Conservation (phyloP, 2,888 invertebrate genomes). For the Pseudococcus jackbeardsleyi region DNA sequence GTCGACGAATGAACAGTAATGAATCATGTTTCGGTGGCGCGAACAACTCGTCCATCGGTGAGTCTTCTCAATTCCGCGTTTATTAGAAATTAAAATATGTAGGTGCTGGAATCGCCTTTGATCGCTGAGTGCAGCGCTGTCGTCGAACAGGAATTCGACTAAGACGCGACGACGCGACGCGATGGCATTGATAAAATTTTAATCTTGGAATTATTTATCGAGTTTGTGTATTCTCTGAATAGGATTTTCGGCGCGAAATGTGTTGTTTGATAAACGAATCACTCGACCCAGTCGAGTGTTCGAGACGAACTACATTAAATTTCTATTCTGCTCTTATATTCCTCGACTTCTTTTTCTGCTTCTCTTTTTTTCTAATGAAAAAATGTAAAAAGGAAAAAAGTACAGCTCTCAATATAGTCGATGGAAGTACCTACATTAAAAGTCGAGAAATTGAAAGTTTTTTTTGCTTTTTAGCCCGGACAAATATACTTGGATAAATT, state of each 20-base stretch:
- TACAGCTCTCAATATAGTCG: background rate
- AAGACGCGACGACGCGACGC: no score
- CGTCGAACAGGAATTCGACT: background rate
- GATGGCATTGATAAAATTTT: constrained; percentile 24
- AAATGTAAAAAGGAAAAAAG: background rate
- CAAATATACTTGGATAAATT: background rate
- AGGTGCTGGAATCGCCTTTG: no score
- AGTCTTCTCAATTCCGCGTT: background rate
- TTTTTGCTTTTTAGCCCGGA: background rate
- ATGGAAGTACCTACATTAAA: background rate
- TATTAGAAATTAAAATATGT: background rate
- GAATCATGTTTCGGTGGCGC: background rate
- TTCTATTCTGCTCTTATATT: background rate
- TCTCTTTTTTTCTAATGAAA: background rate
- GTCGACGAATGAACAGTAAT: background rate
- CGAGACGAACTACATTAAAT: background rate
- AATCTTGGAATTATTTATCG: constrained; percentile 28
- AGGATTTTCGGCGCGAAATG: constrained; percentile 20
- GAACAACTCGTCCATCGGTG: background rate
- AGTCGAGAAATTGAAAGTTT: background rate
- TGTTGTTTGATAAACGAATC: constrained; percentile 12
- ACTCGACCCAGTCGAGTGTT: background rate
- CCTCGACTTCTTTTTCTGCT: background rate
- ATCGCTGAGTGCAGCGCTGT: background rate
- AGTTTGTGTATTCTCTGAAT: constrained; percentile 18